phyloP scores from a whole-genome alignment of 2,888 invertebrate genomes.

The Acronicta alni region DNA sequence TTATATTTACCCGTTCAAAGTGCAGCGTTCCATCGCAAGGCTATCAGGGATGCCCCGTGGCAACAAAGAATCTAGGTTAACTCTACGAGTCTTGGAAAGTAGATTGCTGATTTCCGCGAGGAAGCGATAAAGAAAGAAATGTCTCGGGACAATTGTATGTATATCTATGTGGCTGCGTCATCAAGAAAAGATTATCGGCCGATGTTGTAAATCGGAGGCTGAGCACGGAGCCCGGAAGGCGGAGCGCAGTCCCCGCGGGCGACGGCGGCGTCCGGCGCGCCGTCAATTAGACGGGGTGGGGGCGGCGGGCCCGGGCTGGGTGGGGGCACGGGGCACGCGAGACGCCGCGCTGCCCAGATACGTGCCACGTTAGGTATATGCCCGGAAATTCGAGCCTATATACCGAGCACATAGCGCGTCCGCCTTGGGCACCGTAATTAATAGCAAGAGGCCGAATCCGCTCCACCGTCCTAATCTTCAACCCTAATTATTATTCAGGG shows the following conservation, averaged over 20 bases:
- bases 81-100: constrained; percentile 15
- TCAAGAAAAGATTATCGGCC: constrained; percentile 87
- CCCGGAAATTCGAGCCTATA: constrained; percentile 84
- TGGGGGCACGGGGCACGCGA: constrained; percentile 72
- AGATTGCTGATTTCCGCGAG: constrained; percentile 51
- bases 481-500: constrained; percentile 65
- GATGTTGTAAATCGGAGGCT: constrained; percentile 82
- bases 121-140: constrained; percentile 49
- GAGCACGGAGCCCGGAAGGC: constrained; percentile 76
- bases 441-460: constrained; percentile 71
- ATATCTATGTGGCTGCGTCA: constrained; percentile 68
- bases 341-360: constrained; percentile 60
- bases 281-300: constrained; percentile 84
- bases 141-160: constrained; percentile 26
- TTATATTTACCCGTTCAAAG: constrained; percentile 22
- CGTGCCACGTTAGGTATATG: constrained; percentile 76
- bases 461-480: constrained; percentile 62
- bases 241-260: constrained; percentile 81
- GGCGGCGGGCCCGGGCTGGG: constrained; percentile 60
- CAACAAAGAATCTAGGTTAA: constrained; percentile 43
- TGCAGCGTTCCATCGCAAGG: constrained; percentile 32
- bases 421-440: constrained; percentile 76
- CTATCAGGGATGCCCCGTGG: constrained; percentile 31
- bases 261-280: constrained; percentile 77
- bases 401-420: constrained; percentile 65